Percentiles rank a stretch among this genome's conserved stretches.
Evolutionary conservation across 2,797 vertebrate species (phyloP).

Genomic region (Helicolenus hilgendorfi): DNA sequence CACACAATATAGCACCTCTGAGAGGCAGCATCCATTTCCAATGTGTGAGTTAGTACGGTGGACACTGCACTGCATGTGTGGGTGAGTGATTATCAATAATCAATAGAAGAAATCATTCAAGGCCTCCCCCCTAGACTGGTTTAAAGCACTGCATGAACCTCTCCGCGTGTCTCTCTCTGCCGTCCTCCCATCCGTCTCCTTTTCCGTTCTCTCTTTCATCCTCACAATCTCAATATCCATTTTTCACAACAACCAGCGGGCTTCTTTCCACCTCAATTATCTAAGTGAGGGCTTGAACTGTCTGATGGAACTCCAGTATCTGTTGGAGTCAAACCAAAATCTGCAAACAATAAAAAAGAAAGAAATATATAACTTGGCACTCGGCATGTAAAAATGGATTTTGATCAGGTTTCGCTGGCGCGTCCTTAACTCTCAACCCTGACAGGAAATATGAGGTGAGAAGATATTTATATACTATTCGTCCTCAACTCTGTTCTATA

Average conservation of each 20-base stretch:
- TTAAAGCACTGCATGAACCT: slow-evolving; percentile 55
- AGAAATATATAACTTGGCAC: slow-evolving; percentile 11
- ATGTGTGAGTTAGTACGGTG: slow-evolving; percentile 10
- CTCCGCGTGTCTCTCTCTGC: slow-evolving; percentile 6
- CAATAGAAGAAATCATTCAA: slow-evolving; percentile 79
- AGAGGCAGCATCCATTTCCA: slow-evolving; percentile 51
- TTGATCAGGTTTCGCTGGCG: slow-evolving; percentile 22
- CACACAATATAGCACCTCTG: not conserved
- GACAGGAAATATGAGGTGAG: not conserved
- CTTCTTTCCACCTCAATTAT: slow-evolving; percentile 73
- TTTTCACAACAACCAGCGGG: slow-evolving; percentile 69
- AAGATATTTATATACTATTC: slow-evolving; percentile 1
- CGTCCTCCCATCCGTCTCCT: slow-evolving; percentile 46
- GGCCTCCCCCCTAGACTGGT: slow-evolving; percentile 34
- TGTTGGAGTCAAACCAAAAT: slow-evolving; percentile 64
- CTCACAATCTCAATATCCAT: slow-evolving; percentile 36
- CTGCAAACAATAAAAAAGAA: slow-evolving; percentile 13
- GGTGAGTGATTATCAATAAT: slow-evolving; percentile 85
- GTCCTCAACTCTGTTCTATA: not conserved
- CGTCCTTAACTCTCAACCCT: slow-evolving; percentile 3
- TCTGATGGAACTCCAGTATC: slow-evolving; percentile 60
- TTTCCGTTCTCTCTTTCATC: slow-evolving; percentile 41
- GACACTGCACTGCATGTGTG: slow-evolving; percentile 48
- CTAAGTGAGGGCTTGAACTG: slow-evolving; percentile 69
- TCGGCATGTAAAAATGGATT: slow-evolving; percentile 29